Percentiles rank a stretch among this genome's conserved stretches.
Evolutionary conservation across 1,140 invertebrate genomes (phyloP).

Genomic region (Paralvinella palmiformis): DNA sequence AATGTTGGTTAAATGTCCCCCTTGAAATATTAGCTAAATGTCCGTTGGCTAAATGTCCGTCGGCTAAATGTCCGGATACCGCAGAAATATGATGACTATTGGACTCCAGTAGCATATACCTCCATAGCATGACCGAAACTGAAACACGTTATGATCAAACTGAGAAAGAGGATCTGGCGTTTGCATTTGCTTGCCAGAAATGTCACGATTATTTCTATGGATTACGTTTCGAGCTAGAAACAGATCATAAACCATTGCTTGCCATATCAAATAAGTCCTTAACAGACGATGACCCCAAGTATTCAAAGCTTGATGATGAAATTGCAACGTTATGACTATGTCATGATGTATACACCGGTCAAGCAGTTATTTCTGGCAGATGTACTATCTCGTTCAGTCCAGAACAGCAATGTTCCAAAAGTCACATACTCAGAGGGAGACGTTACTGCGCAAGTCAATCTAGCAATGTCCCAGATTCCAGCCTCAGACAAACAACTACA

Average conservation of each 20-base stretch:
- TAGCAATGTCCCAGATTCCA: too few relatives aligned
- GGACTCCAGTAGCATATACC: slow-evolving; percentile 46
- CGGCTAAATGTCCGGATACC: too few relatives aligned
- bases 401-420: too few relatives aligned
- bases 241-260: slow-evolving; percentile 44
- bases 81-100: slow-evolving; percentile 38
- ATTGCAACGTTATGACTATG: slow-evolving; percentile 48
- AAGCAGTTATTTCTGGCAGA: too few relatives aligned
- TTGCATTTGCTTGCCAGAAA: slow-evolving; percentile 47
- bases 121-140: slow-evolving; percentile 32
- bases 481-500: too few relatives aligned
- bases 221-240: slow-evolving; percentile 24
- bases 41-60: too few relatives aligned
- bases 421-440: too few relatives aligned
- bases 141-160: slow-evolving; percentile 41
- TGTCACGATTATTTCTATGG: slow-evolving; percentile 48
- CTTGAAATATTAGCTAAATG: too few relatives aligned
- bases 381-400: too few relatives aligned
- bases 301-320: slow-evolving; percentile 50
- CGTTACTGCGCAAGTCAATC: too few relatives aligned
- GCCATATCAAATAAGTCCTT: slow-evolving; percentile 47
- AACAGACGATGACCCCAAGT: slow-evolving; percentile 36
- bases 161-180: slow-evolving; percentile 51
- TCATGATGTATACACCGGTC: slow-evolving; percentile 40
- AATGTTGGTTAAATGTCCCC: too few relatives aligned